Evolutionary conservation across 2,113 vertebrate species (phyloP), one percentile per base, ranked within the genome.

Genomic region (Acinonyx jubatus): DNA sequence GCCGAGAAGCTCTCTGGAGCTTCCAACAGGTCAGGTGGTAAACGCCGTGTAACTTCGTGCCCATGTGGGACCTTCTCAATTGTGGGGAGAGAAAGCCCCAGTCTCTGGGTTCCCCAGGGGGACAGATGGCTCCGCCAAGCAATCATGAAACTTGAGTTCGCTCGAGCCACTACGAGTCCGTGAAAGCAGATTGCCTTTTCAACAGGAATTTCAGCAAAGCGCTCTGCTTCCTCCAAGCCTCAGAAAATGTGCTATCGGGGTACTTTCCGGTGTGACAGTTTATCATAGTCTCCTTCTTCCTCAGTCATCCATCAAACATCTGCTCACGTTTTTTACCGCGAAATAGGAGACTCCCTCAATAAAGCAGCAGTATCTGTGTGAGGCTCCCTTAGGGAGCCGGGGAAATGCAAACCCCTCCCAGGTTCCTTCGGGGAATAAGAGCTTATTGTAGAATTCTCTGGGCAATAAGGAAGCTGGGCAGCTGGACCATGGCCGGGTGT

Each of bases 281-380:
- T 92, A 78, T 45, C 79, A 14, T 1, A 13, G 1, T 45, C 52
- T 41, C 57, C 3, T 79, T 29, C 45, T 96, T 94, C 81, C 65
- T 86, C 50, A 68, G 63, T 36, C n/a, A 11, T 52, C 7, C 31
- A 14, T 48, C 27, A 93, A 48, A 5, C 0, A 1, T 52, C 94
- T 15, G 81, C 61, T 74, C 89, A 66, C 4, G 9, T 79, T 91
- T 91, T 96, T 66, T 27, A n/a, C 57, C 16, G 7, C 5, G 2
- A 57, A 73, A 12, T 33, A 33, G 69, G n/a, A 71, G 68, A 76
- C 90, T 96, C 95, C 93, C 89, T 93, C 95, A 78, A 71, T 96
- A 85, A 82, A 94, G 31, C 87, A 89, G 63, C 12, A 81, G 18
- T 65, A 18, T 19, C 18, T 4, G 0, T 15, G 3, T 25, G 2